Conservation (phyloP, 1,140 invertebrate genomes). For the Spodoptera litura region DNA sequence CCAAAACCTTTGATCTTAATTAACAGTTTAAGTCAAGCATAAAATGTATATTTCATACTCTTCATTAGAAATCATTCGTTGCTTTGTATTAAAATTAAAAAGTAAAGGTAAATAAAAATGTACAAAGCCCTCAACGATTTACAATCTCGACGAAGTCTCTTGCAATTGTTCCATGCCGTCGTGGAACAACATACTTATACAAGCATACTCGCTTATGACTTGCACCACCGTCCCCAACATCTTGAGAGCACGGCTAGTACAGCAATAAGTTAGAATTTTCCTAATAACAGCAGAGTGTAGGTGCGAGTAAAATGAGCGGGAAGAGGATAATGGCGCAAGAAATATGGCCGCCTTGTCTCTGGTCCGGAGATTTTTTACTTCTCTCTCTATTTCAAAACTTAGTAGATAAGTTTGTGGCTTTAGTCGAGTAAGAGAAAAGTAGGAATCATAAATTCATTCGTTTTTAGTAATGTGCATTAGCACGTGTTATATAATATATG, state of each 20-base stretch:
- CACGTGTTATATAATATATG: too few species aligned
- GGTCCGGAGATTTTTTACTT: neutral
- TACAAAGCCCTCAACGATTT: too few species aligned
- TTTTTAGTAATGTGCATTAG: too few species aligned
- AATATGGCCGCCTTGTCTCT: conserved; percentile 24
- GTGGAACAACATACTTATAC: too few species aligned
- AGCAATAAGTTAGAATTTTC: conserved; percentile 77
- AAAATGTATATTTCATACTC: too few species aligned
- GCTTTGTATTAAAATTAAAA: too few species aligned
- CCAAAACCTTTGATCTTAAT: too few species aligned
- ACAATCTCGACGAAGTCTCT: too few species aligned
- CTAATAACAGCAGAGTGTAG: conserved; percentile 63
- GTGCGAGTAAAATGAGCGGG: conserved; percentile 53
- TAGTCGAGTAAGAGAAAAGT: neutral
- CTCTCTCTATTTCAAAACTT: neutral
- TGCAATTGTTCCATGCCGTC: too few species aligned
- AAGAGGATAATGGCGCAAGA: conserved; percentile 36
- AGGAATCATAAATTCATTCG: neutral
- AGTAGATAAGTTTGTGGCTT: neutral
- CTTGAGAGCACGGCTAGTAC: conserved; percentile 47
- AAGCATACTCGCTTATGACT: conserved; percentile 25
- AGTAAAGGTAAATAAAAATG: too few species aligned
- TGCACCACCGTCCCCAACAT: conserved; percentile 49
- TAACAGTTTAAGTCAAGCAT: too few species aligned
- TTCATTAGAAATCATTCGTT: too few species aligned